Base-by-base conservation (phyloP, 2,113 vertebrate genomes). In the Silurus meridionalis region DNA sequence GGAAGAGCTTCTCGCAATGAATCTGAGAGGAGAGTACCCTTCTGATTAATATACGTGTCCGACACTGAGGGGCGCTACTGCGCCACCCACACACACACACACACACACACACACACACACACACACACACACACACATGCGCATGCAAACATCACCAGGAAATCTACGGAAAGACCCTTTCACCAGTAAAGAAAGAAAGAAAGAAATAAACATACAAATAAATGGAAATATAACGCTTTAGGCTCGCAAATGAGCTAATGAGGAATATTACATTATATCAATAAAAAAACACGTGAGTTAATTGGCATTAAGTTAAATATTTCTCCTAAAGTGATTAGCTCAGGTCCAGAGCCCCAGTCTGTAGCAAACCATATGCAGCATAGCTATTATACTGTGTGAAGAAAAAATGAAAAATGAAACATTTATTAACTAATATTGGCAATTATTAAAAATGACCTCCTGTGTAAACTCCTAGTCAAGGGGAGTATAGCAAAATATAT, bases 1-100 rank as follows among this genome's bases (percentile, higher is more conserved):
- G 96, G 91, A 91, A 95, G 93, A 91, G 95, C 92, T 87, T 93
- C 94, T 84, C 95, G 94, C 90, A 96, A 94, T 91, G 95, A 92
- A 94, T 96, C 95, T 96, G 93, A 86, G 93, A 93, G 88, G 90
- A 91, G 95, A 95, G 92, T 63, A 91, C 91, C 9, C 60, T 92
- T 86, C 89, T 67, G 85, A 58, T 87, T 71, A 87, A 53, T 48
- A 13, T 82, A 10, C 5, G 57, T 21, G 37, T 55, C 6, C 5
- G 15, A 1, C 21, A 15, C 5, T 21, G n/a, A 8, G 5, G 28
- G 75, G 84, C n/a, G 28, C 6, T 52, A 85, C 66, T 60, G 88
- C 66, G 48, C 63, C 78, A 48, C 60, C 67, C 79, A 81, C 83
- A 83, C 8, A 75, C 46, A 37, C 28, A 37, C 28, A 37, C 28